Evolutionary conservation across 2,797 vertebrate species (phyloP).

Genomic region (Meriones psammophilus): DNA sequence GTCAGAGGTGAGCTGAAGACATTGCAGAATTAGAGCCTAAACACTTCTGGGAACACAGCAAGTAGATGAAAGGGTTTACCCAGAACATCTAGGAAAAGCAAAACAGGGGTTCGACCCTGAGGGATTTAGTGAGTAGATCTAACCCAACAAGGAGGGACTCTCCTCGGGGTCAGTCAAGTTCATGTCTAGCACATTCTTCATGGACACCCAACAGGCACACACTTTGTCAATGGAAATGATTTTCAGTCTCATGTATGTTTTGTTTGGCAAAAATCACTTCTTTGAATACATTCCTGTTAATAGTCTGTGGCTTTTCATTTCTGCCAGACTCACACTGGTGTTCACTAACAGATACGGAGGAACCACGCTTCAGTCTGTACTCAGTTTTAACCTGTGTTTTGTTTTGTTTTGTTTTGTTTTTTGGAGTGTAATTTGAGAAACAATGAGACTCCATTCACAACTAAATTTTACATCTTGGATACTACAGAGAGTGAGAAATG

Average conservation of each 20-base stretch:
- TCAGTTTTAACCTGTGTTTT: slow-evolving; percentile 31
- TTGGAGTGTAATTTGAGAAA: slow-evolving; percentile 41
- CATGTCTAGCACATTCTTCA: slow-evolving; percentile 74
- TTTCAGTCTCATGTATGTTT: slow-evolving; percentile 84
- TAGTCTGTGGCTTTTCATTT: slow-evolving; percentile 83
- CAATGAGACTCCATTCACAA: neutral
- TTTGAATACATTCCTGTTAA: slow-evolving; percentile 83
- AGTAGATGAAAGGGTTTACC: slow-evolving; percentile 36
- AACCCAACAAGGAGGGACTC: slow-evolving; percentile 70
- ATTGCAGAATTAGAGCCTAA: slow-evolving; percentile 51
- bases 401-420: neutral
- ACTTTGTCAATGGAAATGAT: slow-evolving; percentile 78
- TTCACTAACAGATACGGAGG: slow-evolving; percentile 72
- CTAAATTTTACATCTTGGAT: slow-evolving; percentile 37
- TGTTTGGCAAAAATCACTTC: slow-evolving; percentile 85
- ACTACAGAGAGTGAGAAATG: neutral
- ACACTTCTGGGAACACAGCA: slow-evolving; percentile 38
- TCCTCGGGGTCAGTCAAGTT: slow-evolving; percentile 76
- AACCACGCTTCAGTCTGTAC: slow-evolving; percentile 40
- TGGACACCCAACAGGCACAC: slow-evolving; percentile 72
- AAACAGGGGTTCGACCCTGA: slow-evolving; percentile 36
- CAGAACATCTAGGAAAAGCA: slow-evolving; percentile 32
- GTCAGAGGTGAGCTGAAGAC: slow-evolving; percentile 21
- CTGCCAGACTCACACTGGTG: slow-evolving; percentile 76
- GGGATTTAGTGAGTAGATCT: slow-evolving; percentile 62